phyloP scores from a whole-genome alignment of 2,797 vertebrate genomes.

The Adrianichthys oophorus region DNA sequence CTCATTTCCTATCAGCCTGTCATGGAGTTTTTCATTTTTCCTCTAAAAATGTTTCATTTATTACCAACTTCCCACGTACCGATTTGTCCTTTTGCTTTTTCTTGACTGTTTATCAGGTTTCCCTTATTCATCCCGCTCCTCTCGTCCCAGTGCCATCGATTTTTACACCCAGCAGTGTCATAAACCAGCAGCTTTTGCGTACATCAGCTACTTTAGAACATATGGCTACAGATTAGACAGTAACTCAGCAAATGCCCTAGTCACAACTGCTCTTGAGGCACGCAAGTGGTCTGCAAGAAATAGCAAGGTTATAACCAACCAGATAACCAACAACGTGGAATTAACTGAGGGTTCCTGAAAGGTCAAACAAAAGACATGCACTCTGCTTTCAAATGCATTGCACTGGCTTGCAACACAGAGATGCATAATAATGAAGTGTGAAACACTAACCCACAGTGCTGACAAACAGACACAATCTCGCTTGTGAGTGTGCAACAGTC shows the following conservation, averaged over 20 bases:
- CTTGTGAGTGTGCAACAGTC: constrained; percentile 17
- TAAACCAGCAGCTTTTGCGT: constrained; percentile 38
- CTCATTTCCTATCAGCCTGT: not conserved
- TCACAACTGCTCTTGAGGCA: constrained; percentile 13
- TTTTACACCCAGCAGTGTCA: constrained; percentile 19
- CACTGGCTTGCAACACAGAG: constrained; percentile 14
- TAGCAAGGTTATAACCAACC: too few relatives aligned
- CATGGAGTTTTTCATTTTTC: too few relatives aligned
- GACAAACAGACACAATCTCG: constrained; percentile 6
- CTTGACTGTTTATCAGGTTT: constrained; percentile 1
- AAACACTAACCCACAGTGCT: constrained; percentile 2
- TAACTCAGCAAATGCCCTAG: constrained; percentile 39
- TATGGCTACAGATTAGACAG: constrained; percentile 40
- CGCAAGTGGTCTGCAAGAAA: too few relatives aligned
- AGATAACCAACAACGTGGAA: too few relatives aligned
- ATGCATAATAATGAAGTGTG: constrained; percentile 14
- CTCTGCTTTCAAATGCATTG: constrained; percentile 3
- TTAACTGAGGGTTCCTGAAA: constrained; percentile 7
- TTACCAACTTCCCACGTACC: not conserved
- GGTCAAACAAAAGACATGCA: constrained; percentile 12
- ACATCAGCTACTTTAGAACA: constrained; percentile 36
- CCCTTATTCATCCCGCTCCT: constrained; percentile 1
- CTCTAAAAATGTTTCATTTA: too few relatives aligned
- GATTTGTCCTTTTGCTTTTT: constrained; percentile 7
- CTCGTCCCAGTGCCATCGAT: constrained; percentile 29